Evolutionary conservation across 2,888 invertebrate species (phyloP), one percentile per base, ranked within the genome.

Genomic region (Ichneumon xanthorius): DNA sequence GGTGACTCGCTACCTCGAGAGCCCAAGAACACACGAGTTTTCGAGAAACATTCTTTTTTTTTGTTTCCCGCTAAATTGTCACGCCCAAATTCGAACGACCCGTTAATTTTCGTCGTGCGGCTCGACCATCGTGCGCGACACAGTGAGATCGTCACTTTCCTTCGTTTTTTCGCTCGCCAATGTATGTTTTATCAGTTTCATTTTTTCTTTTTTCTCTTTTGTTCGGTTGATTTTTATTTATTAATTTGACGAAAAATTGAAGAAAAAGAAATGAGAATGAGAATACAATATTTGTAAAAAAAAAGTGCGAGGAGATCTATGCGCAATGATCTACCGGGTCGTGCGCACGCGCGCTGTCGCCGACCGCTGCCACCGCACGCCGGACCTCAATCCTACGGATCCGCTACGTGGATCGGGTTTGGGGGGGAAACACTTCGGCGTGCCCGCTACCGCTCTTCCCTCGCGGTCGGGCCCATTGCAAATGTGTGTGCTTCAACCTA

Each of bases 281-380:
- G 45, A 45, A 45, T 45, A 37, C n/a, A 37, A 40, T 9, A 45
- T 55, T 30, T n/a, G 16, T 22, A 26, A 58, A 55, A 65, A 72
- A 68, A 68, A 78, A 81, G 84, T 78, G 84, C 61, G 61, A 37
- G 58, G 58, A 71, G 71, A 81, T 81, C 70, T 75, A 78, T 61
- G 81, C 85, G 78, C 78, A 75, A 71, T 75, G 77, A 61, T 76
- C 65, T 33, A 76, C 22, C 30, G 55, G 30, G 72, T 53, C 45
- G 76, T 76, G 85, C 82, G 85, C 85, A 80, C 76, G 85, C 76
- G 85, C 79, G 37, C 26, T 48, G 37, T 61, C 63, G 75, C 53
- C 73, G 78, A 55, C 67, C 68, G 19, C 84, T 40, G 78, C 77
- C 84, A 53, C 71, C 67, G n/a, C 83, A 48, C 55, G 71, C 70